A percentile compares a stretch with the other conserved stretches of the same genome.
Conservation (phyloP, 1,140 invertebrate species). For the Brachionus koreanus region DNA sequence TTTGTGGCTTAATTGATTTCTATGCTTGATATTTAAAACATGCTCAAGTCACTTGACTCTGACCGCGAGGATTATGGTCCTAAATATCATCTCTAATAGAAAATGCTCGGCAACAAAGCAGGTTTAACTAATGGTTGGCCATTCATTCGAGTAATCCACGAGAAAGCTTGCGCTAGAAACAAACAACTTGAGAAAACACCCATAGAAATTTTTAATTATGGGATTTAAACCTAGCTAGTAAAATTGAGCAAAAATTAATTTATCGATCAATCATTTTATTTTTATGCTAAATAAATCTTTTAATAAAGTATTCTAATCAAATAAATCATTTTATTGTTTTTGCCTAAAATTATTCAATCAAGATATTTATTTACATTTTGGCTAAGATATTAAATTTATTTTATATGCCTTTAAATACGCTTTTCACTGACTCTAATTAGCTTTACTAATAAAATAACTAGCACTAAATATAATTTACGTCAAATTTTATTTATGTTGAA, state of each 20-base stretch:
- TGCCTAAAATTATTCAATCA: background rate
- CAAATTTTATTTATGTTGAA: background rate
- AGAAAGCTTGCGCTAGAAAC: background rate
- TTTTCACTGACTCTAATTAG: background rate
- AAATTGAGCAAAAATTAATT: background rate
- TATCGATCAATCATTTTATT: constrained; percentile 3
- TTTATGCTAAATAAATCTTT: background rate
- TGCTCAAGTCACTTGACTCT: background rate
- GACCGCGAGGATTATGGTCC: background rate
- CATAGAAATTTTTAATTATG: background rate
- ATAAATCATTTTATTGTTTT: background rate
- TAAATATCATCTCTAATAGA: background rate
- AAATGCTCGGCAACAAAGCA: background rate
- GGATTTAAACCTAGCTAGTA: background rate
- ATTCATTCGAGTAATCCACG: background rate
- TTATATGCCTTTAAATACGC: background rate
- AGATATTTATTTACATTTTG: background rate
- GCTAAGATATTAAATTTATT: background rate
- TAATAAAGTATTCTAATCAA: background rate
- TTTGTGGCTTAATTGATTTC: background rate
- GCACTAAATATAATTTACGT: background rate
- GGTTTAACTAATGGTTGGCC: background rate
- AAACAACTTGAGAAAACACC: background rate
- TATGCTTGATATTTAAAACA: background rate
- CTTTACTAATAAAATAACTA: background rate